Evolutionary conservation across 1,140 invertebrate species (phyloP).

Genomic region (Odontomachus brunneus): DNA sequence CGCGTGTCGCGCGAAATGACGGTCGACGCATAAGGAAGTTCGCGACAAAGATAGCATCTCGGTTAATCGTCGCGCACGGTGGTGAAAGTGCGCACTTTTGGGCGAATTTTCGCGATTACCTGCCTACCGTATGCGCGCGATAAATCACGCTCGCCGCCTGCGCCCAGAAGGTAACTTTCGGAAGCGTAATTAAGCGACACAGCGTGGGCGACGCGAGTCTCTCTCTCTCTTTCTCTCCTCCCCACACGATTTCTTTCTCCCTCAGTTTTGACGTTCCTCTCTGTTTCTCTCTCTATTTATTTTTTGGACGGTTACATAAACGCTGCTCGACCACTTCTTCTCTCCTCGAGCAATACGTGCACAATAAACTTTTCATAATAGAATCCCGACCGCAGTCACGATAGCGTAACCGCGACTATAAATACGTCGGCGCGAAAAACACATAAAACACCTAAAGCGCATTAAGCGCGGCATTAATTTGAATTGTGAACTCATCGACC

Average conservation of each 20-base stretch:
- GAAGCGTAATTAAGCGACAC: constrained; percentile 64
- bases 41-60: constrained; percentile 56
- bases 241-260: not conserved
- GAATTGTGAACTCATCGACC: constrained; percentile 52
- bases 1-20: constrained; percentile 39
- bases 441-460: constrained; percentile 67
- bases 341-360: not conserved
- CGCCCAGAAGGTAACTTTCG: constrained; percentile 52
- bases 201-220: constrained; percentile 18
- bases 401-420: constrained; percentile 44
- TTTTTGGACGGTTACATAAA: not conserved
- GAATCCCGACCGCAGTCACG: not conserved
- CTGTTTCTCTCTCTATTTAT: not conserved
- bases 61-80: not conserved
- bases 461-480: constrained; percentile 72
- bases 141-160: constrained; percentile 58
- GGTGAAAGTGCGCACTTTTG: constrained; percentile 63
- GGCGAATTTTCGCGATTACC: constrained; percentile 61
- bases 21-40: constrained; percentile 60
- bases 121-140: constrained; percentile 22
- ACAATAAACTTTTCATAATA: constrained; percentile 48
- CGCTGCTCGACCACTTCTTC: not conserved
- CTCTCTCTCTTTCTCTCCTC: constrained; percentile 3
- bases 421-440: constrained; percentile 69
- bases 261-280: not conserved